Base-by-base conservation (phyloP, 2,113 vertebrate genomes). In the Rostratula benghalensis region DNA sequence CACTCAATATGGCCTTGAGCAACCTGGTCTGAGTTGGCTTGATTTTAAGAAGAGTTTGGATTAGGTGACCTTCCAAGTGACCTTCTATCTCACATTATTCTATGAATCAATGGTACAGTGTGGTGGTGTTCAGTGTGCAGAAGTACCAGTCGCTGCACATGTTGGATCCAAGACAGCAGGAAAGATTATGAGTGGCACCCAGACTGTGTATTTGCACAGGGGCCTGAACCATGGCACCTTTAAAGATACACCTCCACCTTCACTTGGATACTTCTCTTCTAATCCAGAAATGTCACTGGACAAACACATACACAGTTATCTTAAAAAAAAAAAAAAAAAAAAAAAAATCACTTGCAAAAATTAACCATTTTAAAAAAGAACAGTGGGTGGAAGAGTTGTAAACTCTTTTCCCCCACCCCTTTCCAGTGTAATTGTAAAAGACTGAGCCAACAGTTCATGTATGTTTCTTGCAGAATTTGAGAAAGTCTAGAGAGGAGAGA, bases 401-500 rank as follows among this genome's bases (percentile, higher is more conserved):
- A 9, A 22, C 11, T 74, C 54, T 33, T 37, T 0, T 1, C 3
- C 11, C 5, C 7, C 4, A 21, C 9, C 7, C 77, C 17, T 31
- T 80, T 80, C 21, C 10, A 68, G 7, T 27, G 19, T 28, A 45
- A 37, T 45, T 64, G 2, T 79, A 41, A 61, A 82, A 79, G 23
- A 24, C 0, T 33, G 31, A 50, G 27, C 11, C 53, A 71, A 17
- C 6, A 10, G 20, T 30, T 63, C 16, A 51, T 18, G 5, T 41
- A 19, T 65, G 10, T 46, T 85, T 76, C 71, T 78, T 39, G 53
- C 24, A 81, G 37, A 91, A 78, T 23, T 10, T 82, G 60, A 85
- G 28, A 83, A 31, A 83, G 50, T 19, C 39, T 50, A 79, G 25
- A 51, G 39, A 95, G 75, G 54, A 60, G 16, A 59, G 28, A 4